Percentiles rank a stretch among this genome's conserved stretches.
phyloP scores from a whole-genome alignment of 2,888 invertebrate species.

The Drosophila lutescens region DNA sequence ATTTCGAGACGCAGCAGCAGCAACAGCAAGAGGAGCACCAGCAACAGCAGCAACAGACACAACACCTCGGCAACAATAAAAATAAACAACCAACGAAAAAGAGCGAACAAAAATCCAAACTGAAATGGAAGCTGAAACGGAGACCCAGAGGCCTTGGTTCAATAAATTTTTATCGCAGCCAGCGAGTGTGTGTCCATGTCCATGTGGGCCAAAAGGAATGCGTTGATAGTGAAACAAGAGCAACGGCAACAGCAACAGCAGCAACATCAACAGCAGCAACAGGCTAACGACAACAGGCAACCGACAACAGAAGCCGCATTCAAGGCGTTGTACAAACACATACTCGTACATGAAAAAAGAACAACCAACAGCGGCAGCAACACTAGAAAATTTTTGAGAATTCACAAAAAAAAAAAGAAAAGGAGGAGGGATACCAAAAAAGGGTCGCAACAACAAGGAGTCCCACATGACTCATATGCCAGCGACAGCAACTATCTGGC shows the following conservation, averaged over 20 bases:
- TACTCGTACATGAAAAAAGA: conserved; percentile 53
- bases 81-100: conserved; percentile 69
- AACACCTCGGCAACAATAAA: conserved; percentile 69
- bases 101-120: conserved; percentile 27
- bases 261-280: conserved; percentile 51
- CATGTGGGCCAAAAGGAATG: conserved; percentile 65
- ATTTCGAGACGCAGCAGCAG: conserved; percentile 66
- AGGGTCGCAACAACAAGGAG: conserved; percentile 10
- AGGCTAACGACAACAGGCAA: conserved; percentile 51
- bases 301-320: conserved; percentile 60
- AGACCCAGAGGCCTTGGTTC: conserved; percentile 67
- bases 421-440: conserved; percentile 7
- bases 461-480: conserved; percentile 34
- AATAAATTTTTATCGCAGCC: conserved; percentile 71
- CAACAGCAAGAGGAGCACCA: conserved; percentile 27
- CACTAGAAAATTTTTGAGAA: conserved; percentile 40
- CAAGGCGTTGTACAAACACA: conserved; percentile 72
- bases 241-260: conserved; percentile 54
- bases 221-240: conserved; percentile 73
- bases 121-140: conserved; percentile 41
- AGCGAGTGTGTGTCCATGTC: conserved; percentile 34
- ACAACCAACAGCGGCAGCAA: conserved; percentile 26
- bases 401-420: conserved; percentile 11
- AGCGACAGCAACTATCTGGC: conserved; percentile 12
- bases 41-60: conserved; percentile 25